Base-by-base conservation (phyloP, 2,797 vertebrate genomes). In the Falco cherrug region DNA sequence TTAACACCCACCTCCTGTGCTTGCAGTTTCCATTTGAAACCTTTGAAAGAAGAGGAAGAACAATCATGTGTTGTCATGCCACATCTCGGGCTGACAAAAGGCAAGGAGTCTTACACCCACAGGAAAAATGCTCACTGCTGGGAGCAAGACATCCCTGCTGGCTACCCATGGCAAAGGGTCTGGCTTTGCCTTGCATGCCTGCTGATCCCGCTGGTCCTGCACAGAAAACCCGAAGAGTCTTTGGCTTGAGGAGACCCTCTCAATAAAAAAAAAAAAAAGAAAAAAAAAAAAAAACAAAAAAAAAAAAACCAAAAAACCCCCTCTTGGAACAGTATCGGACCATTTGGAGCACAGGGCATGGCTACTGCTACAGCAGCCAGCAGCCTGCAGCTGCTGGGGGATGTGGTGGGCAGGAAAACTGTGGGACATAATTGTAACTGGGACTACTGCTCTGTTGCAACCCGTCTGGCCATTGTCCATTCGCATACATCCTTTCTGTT, bases 351-450 rank as follows among this genome's bases (percentile, higher is more conserved):
- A 4, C 8, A 20, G 20, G 5, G 25, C 35, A n/a, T 37, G 20
- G 48, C 33, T 35, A 22, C 29, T 3, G 1, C 20, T 39, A 35
- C 6, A 20, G 33, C 51, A 57, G 3, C 33, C 3, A 0, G 37
- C 33, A 63, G 33, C 31, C 48, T 57, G 60, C n/a, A 74, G 53
- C 53, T 77, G 28, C 47, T 45, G 35, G 33, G 15, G 51, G 20
- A 43, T n/a, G 28, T 24, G 35, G 12, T 4, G 0, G 48, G 54
- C 1, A 0, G 12, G 31, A 50, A 70, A 65, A 35, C 59, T 33
- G 5, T 31, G 53, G 39, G 59, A 29, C 10, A 0, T 0, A 60
- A 26, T n/a, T 35, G 7, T 43, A 51, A 47, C 56, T 20, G 16
- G 22, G n/a, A 37, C 37, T 37, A 16, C 47, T 48, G 24, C 15